Percentiles rank a stretch among this genome's conserved stretches.
These are phyloP conservation scores for Rosalia funebris DNA, from an alignment of 2,888 invertebrate genomes.

Conservation along the genomic window DNA sequence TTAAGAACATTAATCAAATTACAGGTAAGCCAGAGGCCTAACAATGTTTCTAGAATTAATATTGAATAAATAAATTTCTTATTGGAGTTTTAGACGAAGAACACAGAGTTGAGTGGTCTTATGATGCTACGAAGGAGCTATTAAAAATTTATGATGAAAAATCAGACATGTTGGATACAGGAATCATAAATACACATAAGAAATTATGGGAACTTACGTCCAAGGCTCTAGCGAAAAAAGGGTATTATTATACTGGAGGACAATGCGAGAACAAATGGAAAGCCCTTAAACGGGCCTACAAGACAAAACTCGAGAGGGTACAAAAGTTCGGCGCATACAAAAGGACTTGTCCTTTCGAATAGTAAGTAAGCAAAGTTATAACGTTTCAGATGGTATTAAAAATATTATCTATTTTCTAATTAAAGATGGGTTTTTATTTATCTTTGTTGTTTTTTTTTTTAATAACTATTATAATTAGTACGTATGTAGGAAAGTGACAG, in stretches of 20 bases:
- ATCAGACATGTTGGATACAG: slow-evolving; percentile 40
- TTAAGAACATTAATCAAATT: no score
- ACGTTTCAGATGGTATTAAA: no score
- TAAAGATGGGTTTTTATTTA: no score
- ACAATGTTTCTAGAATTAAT: no score
- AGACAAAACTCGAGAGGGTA: slow-evolving; percentile 34
- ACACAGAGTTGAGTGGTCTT: slow-evolving; percentile 39
- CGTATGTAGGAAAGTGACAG: not conserved
- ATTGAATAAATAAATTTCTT: no score
- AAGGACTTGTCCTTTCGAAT: slow-evolving; percentile 40
- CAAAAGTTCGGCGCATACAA: slow-evolving; percentile 32
- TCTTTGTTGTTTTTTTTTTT: no score
- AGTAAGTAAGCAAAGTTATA: slow-evolving; percentile 35
- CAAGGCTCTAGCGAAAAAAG: slow-evolving; percentile 38
- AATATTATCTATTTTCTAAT: no score
- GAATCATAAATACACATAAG: slow-evolving; percentile 41
- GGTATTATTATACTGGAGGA: slow-evolving; percentile 31
- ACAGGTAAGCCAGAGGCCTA: no score
- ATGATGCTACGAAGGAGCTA: slow-evolving; percentile 39
- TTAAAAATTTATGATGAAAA: slow-evolving; percentile 43
- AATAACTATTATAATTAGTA: not conserved
- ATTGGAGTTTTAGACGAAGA: slow-evolving; percentile 23
- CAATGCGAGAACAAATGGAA: slow-evolving; percentile 44
- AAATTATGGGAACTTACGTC: slow-evolving; percentile 42
- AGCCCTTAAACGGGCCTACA: slow-evolving; percentile 37